These are phyloP conservation scores for Tipula lateralis DNA, from an alignment of 2,888 invertebrate species.

Conservation along the genomic window DNA sequence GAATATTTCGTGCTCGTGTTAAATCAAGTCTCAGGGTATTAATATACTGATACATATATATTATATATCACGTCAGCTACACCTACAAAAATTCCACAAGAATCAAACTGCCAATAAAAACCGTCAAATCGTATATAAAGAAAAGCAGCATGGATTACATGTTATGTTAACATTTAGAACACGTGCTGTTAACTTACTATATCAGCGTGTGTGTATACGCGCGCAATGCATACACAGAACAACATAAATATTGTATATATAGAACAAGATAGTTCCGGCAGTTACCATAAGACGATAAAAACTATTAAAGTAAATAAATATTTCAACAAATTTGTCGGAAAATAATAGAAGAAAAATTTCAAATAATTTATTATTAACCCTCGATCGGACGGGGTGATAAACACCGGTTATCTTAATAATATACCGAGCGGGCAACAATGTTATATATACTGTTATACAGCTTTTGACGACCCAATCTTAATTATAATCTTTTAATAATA, in stretches of 20 bases:
- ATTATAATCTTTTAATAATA: not conserved
- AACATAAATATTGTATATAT: not conserved
- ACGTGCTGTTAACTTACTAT: not conserved
- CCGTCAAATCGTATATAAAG: no score
- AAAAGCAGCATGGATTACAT: not conserved
- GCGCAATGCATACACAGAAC: no score
- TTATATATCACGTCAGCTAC: no score
- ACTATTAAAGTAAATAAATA: not conserved
- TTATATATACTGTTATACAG: not conserved
- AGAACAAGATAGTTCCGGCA: conserved; percentile 11
- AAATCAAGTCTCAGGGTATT: no score
- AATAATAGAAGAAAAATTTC: not conserved
- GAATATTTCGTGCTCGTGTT: no score
- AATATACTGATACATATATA: no score
- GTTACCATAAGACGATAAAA: not conserved
- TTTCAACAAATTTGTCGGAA: not conserved
- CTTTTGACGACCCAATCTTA: not conserved
- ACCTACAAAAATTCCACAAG: no score
- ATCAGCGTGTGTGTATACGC: not conserved
- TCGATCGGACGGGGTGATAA: not conserved
- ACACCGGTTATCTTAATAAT: not conserved
- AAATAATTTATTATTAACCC: not conserved
- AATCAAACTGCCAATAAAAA: no score
- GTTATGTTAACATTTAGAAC: not conserved
- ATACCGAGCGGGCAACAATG: not conserved